Evolutionary conservation across 2,113 vertebrate genomes (phyloP).

Genomic region (Salvator merianae): DNA sequence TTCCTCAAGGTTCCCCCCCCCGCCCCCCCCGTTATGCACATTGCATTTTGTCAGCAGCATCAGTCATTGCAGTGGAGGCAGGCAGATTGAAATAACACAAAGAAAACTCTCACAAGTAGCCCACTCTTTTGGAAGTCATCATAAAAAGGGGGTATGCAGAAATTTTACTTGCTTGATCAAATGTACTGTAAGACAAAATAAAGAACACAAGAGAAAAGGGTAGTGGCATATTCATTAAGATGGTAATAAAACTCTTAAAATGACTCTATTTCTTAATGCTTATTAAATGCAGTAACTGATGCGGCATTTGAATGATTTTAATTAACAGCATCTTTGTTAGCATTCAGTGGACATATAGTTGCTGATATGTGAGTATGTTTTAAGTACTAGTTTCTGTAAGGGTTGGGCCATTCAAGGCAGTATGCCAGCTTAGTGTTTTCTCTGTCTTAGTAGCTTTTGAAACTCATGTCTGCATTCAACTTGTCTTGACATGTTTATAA

Average conservation of each 20-base stretch:
- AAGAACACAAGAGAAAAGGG: background rate
- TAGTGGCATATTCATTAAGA: background rate
- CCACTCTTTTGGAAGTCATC: too few species aligned
- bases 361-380: background rate
- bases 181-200: background rate
- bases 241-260: background rate
- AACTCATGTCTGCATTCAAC: background rate
- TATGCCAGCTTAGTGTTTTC: background rate
- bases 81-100: too few species aligned
- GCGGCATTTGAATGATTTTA: constrained; percentile 5
- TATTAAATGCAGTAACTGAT: constrained; percentile 5
- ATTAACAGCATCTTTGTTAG: background rate
- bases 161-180: background rate
- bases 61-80: background rate
- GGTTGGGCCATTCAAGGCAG: background rate
- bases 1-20: background rate
- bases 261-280: background rate
- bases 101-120: too few species aligned
- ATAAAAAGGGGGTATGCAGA: background rate
- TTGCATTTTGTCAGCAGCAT: background rate
- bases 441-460: background rate
- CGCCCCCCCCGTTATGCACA: background rate
- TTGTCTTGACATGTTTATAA: background rate
- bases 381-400: background rate
- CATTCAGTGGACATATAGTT: background rate